Evolutionary conservation across 2,888 invertebrate genomes (phyloP), one percentile per base, ranked within the genome.

Genomic region (Pammene aurita): DNA sequence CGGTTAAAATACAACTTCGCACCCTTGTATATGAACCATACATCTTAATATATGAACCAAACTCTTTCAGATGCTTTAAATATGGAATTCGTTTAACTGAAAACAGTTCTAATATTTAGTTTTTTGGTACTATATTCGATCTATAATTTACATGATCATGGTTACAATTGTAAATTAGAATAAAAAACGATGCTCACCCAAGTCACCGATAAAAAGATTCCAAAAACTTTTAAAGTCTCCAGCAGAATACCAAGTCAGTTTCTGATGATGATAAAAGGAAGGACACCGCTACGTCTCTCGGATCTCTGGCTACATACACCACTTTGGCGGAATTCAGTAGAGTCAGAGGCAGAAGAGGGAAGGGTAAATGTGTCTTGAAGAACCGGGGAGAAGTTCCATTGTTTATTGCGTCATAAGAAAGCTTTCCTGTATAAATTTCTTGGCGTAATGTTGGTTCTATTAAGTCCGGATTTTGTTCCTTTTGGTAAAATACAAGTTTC

Each of bases 231-330:
- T 71, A 73, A 95, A 94, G 76, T 94, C 93, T 14, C 94, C 93
- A 0, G 77, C 74, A 76, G 93, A 95, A 2, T 94, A 94, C 77
- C 94, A 93, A 0, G 94, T 94, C 4, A 94, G 82, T 54, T 93
- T 88, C 80, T 95, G 95, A 61, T 96, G 92, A 81, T 96, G 94
- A 79, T 94, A 96, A 80, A 93, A 96, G 0, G 80, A 93, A 96
- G 0, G 96, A 96, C 0, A 96, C 95, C 0, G 94, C 94, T 0
- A 95, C 95, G 83, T 96, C 96, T 84, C 95, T 96, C 0, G 96
- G 96, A 87, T 96, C 95, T 70, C 96, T 91, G 0, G 95, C 95
- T 0, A 96, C 94, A 78, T 96, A 96, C 61, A 66, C 48, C 10
- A 66, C 55, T 48, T 64, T 42, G 55, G 35, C 35, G 16, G 44